Conservation (phyloP, 2,888 invertebrate species). For the Sminthurides aquaticus region DNA sequence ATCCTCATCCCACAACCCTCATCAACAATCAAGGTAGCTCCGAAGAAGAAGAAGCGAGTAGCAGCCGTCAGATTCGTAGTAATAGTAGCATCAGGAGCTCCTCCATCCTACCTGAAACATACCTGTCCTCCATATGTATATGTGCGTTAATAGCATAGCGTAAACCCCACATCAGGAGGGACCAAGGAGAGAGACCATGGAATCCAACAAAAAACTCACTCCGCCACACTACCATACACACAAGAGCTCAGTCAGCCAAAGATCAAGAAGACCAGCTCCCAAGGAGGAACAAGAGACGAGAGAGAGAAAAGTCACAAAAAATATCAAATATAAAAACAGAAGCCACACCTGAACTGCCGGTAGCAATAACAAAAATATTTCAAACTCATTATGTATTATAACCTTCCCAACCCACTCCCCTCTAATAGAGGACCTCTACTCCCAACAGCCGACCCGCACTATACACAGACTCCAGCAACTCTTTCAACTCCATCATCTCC, state of each 20-base stretch:
- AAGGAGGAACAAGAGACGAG: too few species aligned
- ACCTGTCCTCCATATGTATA: not conserved
- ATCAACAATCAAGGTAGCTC: too few species aligned
- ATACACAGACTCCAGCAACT: not conserved
- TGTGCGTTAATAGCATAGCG: too few species aligned
- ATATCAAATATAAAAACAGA: slow-evolving; percentile 21
- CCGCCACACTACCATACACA: not conserved
- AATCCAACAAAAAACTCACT: not conserved
- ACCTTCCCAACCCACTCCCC: not conserved
- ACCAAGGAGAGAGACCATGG: not conserved
- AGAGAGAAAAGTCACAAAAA: slow-evolving; percentile 6
- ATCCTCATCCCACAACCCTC: too few species aligned
- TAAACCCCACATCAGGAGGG: not conserved
- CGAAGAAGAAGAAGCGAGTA: too few species aligned
- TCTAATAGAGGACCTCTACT: not conserved
- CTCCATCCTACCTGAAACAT: not conserved
- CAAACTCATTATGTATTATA: slow-evolving; percentile 19
- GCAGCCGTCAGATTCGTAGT: too few species aligned
- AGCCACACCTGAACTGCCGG: slow-evolving; percentile 21
- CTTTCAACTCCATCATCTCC: not conserved
- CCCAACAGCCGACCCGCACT: not conserved
- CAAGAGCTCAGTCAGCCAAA: too few species aligned
- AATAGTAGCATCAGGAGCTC: not conserved
- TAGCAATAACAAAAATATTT: slow-evolving; percentile 22
- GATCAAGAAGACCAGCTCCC: not conserved